These are phyloP conservation scores for Scaptomyza polygonia DNA, from an alignment of 2,888 invertebrate species.

Conservation along the genomic window DNA sequence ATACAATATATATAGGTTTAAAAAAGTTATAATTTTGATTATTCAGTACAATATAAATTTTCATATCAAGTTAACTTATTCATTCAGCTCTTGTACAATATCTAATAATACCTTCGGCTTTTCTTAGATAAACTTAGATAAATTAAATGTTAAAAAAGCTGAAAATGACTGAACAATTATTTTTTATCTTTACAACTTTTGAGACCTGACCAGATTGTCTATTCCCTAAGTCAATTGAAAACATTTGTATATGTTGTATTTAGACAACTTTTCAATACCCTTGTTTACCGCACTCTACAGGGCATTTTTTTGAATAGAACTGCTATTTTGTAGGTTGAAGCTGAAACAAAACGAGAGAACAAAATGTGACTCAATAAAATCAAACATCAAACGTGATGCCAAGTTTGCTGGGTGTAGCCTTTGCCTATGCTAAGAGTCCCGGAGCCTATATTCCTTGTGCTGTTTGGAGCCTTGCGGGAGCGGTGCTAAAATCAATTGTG, in stretches of 20 bases:
- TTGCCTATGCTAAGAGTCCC: constrained; percentile 12
- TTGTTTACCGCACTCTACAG: not conserved
- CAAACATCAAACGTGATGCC: constrained; percentile 75
- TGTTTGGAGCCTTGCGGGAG: constrained; percentile 37
- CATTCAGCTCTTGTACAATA: too few relatives aligned
- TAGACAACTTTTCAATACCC: not conserved
- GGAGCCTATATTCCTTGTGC: not conserved
- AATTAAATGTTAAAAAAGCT: too few relatives aligned
- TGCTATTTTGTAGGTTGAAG: constrained; percentile 36
- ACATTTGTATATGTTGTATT: not conserved
- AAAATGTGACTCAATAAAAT: constrained; percentile 77
- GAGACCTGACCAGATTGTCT: not conserved
- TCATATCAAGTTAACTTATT: too few relatives aligned
- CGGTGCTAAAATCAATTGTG: constrained; percentile 74
- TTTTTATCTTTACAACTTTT: not conserved
- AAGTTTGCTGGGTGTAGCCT: constrained; percentile 39
- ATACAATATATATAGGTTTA: too few relatives aligned
- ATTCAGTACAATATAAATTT: too few relatives aligned
- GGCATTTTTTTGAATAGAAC: constrained; percentile 31
- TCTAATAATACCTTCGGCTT: too few relatives aligned
- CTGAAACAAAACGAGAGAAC: constrained; percentile 43
- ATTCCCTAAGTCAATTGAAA: too few relatives aligned
- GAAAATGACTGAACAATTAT: not conserved
- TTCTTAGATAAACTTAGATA: too few relatives aligned
- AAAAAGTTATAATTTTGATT: too few relatives aligned